Evolutionary conservation across 2,797 vertebrate species (phyloP), one percentile per base, ranked within the genome.

Genomic region (Helicolenus hilgendorfi): DNA sequence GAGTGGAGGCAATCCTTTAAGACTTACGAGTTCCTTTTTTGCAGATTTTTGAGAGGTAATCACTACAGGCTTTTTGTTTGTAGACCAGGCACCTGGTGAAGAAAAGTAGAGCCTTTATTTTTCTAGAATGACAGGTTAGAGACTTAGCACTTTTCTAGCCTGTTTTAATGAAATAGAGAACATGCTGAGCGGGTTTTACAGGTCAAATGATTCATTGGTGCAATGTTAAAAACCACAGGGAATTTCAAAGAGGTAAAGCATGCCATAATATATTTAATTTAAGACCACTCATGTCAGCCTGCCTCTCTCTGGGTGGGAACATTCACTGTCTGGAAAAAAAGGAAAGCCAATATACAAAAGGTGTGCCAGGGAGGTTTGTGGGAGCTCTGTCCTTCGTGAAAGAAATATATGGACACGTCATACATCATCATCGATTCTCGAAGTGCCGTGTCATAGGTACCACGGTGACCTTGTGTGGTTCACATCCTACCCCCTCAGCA

Each of bases 401-500:
- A 80, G 35, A 60, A 77, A 81, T 18, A 83, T 72, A 65, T 7
- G 24, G 62, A 79, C 70, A 29, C 70, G 7, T 91, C 76, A 81
- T 91, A 71, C 77, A 87, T 93, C 88, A 89, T 89, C 87, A 88
- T 77, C 13, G 33, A 84, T 70, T 85, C 78, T 75, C 72, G 79
- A 82, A 87, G 82, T 88, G 91, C 83, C 67, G 87, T 83, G 88
- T 92, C 91, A 85, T 45, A 58, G 74, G 31, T 31, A 15, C 58
- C 36, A 49, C n/a, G 0, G 38, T 82, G 87, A 89, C 89, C 89
- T 92, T 88, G 81, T 76, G 26, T 22, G 4, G 65, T 56, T 65
- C 67, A 84, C 72, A 67, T 79, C 75, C 76, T 77, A 2, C 36
- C 24, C 41, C 41, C 18, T 75, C 71, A 29, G 55, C 68, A 75